A percentile compares a stretch with the other conserved stretches of the same genome.
These are phyloP conservation scores for Drosophila mauritiana DNA, from an alignment of 1,140 invertebrate genomes.

Conservation along the genomic window DNA sequence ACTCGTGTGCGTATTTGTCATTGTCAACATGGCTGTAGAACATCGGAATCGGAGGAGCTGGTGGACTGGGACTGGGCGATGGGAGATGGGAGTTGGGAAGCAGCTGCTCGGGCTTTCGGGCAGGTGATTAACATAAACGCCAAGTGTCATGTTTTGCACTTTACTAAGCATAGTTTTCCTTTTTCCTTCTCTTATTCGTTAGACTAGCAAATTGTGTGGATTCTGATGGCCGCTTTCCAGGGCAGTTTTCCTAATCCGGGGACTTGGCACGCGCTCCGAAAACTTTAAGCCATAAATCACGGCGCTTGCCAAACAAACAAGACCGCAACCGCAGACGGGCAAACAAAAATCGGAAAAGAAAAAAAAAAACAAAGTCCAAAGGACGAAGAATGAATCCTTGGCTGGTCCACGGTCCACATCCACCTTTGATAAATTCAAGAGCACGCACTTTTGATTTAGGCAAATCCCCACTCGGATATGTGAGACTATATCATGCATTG, in stretches of 20 bases:
- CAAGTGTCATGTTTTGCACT: slow-evolving; percentile 83
- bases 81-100: no score
- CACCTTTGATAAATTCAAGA: slow-evolving; percentile 83
- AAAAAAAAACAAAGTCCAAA: background rate
- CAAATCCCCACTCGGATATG: slow-evolving; percentile 78
- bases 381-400: slow-evolving; percentile 13
- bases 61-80: slow-evolving; percentile 1
- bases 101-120: slow-evolving; percentile 79
- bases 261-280: slow-evolving; percentile 71
- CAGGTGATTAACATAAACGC: slow-evolving; percentile 84
- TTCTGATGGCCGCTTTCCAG: slow-evolving; percentile 48
- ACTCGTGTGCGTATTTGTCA: slow-evolving; percentile 82
- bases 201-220: slow-evolving; percentile 64
- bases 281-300: slow-evolving; percentile 79
- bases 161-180: slow-evolving; percentile 51
- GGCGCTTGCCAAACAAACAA: slow-evolving; percentile 67
- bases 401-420: slow-evolving; percentile 17
- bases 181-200: background rate
- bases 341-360: slow-evolving; percentile 48
- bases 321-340: slow-evolving; percentile 62
- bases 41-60: slow-evolving; percentile 30
- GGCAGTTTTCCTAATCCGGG: slow-evolving; percentile 47
- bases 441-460: slow-evolving; percentile 82
- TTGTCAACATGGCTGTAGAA: slow-evolving; percentile 84
- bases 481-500: slow-evolving; percentile 63